Conservation (phyloP, 2,113 vertebrate genomes). For the Callionymus lyra region DNA sequence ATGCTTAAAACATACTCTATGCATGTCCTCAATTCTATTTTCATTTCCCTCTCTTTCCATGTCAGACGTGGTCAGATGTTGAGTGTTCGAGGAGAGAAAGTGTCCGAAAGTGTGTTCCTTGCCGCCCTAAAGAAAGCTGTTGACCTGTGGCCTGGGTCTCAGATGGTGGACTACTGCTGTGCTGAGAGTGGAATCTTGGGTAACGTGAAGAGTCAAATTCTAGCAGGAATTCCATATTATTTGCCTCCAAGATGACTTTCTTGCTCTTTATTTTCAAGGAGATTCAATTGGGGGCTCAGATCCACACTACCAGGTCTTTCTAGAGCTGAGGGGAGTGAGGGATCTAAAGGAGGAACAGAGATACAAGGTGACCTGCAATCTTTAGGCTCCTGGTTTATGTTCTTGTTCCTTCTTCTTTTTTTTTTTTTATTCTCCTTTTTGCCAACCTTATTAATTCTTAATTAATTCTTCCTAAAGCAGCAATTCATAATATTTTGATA, state of each 20-base stretch:
- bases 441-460: too few species aligned
- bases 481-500: too few species aligned
- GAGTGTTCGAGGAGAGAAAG: conserved; percentile 78
- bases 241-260: neutral
- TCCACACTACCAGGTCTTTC: conserved; percentile 85
- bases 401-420: neutral
- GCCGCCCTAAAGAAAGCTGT: conserved; percentile 63
- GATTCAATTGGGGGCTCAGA: conserved; percentile 69
- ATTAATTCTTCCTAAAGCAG: too few species aligned
- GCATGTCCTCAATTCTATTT: neutral
- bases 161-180: conserved; percentile 80
- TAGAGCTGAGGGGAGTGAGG: conserved; percentile 81
- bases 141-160: conserved; percentile 74
- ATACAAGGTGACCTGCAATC: conserved; percentile 69
- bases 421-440: too few species aligned
- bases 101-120: conserved; percentile 72
- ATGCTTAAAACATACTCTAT: too few species aligned
- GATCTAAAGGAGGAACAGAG: conserved; percentile 81
- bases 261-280: conserved; percentile 53
- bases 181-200: conserved; percentile 80
- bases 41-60: neutral
- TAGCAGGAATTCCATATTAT: neutral
- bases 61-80: conserved; percentile 73
- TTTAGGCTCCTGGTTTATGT: neutral
- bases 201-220: conserved; percentile 30